phyloP scores from a whole-genome alignment of 2,113 vertebrate genomes.

The Ophiodon elongatus region DNA sequence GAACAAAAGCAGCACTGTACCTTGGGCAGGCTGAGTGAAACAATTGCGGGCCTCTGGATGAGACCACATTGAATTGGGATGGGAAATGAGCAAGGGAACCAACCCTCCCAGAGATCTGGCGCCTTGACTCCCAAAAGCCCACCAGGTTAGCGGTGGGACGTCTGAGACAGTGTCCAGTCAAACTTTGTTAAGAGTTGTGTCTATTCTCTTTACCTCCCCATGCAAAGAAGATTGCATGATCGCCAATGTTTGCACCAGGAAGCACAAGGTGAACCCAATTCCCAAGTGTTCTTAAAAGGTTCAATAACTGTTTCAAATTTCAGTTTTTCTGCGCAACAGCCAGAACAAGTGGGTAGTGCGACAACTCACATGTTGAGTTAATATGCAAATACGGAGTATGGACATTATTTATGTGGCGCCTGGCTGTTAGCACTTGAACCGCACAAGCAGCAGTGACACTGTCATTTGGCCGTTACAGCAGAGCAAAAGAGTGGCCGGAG shows the following conservation, averaged over 20 bases:
- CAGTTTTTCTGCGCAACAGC: background rate
- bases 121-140: slow-evolving; percentile 83
- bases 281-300: background rate
- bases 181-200: background rate
- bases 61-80: slow-evolving; percentile 87
- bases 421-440: slow-evolving; percentile 5
- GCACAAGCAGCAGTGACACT: background rate
- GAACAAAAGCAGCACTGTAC: slow-evolving; percentile 96
- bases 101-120: slow-evolving; percentile 80
- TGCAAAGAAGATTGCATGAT: background rate
- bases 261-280: background rate
- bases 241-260: background rate
- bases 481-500: background rate
- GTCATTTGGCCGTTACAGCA: background rate
- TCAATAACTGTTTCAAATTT: background rate
- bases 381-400: background rate
- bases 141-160: slow-evolving; percentile 75
- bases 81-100: slow-evolving; percentile 85
- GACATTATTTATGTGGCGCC: background rate
- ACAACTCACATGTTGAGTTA: background rate
- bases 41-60: slow-evolving; percentile 88
- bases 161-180: slow-evolving; percentile 41
- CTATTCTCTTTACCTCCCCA: background rate
- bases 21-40: slow-evolving; percentile 86
- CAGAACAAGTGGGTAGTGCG: background rate